Evolutionary conservation across 2,113 vertebrate species (phyloP), one percentile per base, ranked within the genome.

Genomic region (Neopipo cinnamomea): DNA sequence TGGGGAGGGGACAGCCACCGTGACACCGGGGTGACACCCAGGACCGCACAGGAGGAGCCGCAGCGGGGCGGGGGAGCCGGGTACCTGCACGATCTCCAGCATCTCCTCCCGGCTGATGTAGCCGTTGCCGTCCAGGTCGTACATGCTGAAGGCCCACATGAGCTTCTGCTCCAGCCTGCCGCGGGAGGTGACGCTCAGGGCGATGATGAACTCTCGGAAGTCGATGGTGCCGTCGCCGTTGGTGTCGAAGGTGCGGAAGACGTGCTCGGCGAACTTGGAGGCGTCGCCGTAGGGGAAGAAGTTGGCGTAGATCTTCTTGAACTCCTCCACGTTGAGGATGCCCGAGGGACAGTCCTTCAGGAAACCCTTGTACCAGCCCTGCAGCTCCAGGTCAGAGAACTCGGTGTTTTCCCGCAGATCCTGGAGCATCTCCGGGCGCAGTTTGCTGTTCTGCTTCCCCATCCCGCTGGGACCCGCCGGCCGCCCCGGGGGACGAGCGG

Each of bases 141-240:
- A 99, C 99, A 99, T 99, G 98, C 99, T 99, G 98, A 99, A 99
- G 62, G 99, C 99, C 99, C 99, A 99, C 97, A 99, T 99, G 89
- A 99, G 98, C 97, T 99, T 99, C 98, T 99, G 99, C 98, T 99
- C 99, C 98, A 99, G 98, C 93, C 99, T 99, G 14, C 99, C 99
- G 1, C 99, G 98, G 12, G 99, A 99, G 47, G 99, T 99, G 94
- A 99, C 99, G 10, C 99, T 99, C 94, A 99, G 98, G 5, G 99
- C 99, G 17, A 99, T 99, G 98, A 99, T 99, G 98, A 99, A 99
- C 98, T 99, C 99, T 98, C 99, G 98, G 98, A 99, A 99, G 97
- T 99, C 99, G 82, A 99, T 99, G 93, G 99, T 99, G 72, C 99
- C 99, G 0, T 99, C 99, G 2, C 97, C 98, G 79, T 99, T 99